phyloP scores from a whole-genome alignment of 2,113 vertebrate genomes.

The Lagopus muta region DNA sequence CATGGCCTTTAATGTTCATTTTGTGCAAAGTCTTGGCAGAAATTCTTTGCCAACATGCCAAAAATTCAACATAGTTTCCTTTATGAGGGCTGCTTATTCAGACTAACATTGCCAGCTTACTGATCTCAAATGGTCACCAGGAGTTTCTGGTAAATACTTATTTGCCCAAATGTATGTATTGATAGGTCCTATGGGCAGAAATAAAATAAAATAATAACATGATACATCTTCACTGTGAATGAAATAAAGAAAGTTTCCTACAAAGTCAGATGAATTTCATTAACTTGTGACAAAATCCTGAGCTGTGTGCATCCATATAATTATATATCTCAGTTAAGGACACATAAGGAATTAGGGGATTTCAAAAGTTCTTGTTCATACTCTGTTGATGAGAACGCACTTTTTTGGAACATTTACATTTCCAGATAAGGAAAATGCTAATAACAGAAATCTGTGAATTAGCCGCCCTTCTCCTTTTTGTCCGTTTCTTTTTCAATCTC shows the following conservation, averaged over 20 bases:
- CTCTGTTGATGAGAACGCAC: neutral
- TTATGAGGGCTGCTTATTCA: neutral
- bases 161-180: neutral
- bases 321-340: neutral
- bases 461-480: neutral
- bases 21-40: neutral
- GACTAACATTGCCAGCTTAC: neutral
- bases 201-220: neutral
- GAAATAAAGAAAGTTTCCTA: neutral
- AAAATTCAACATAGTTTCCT: neutral
- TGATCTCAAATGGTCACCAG: neutral
- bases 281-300: neutral
- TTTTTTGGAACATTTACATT: neutral
- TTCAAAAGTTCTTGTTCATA: neutral
- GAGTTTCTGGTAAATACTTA: neutral
- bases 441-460: constrained; percentile 25
- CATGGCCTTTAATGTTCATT: neutral
- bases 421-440: constrained; percentile 1
- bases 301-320: neutral
- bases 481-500: neutral
- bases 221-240: neutral
- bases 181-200: neutral
- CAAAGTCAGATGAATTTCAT: neutral
- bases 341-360: neutral
- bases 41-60: neutral